Percentiles rank a stretch among this genome's conserved stretches.
Conservation (phyloP, 2,797 vertebrate species). For the Champsocephalus esox region DNA sequence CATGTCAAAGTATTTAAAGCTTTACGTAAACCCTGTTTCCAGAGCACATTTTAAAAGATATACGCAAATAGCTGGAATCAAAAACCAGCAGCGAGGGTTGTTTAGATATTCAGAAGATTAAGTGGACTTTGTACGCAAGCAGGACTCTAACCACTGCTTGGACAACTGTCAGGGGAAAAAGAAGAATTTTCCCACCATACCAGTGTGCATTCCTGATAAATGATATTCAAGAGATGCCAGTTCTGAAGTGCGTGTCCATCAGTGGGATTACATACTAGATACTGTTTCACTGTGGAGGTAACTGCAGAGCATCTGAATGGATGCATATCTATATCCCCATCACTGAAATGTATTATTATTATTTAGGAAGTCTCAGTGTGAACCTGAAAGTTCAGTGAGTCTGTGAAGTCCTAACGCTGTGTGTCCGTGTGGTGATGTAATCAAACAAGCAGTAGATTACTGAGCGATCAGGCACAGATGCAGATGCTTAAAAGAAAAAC, state of each 20-base stretch:
- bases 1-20: background rate
- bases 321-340: background rate
- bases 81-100: background rate
- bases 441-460: background rate
- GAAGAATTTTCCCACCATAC: conserved; percentile 78
- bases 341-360: background rate
- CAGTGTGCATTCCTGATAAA: conserved; percentile 50
- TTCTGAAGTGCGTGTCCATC: conserved; percentile 28
- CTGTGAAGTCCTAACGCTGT: background rate
- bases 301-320: background rate
- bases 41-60: conserved; percentile 13
- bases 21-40: background rate
- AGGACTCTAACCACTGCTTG: conserved; percentile 36
- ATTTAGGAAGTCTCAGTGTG: background rate
- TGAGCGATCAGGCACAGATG: background rate
- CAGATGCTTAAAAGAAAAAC: background rate
- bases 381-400: background rate
- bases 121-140: conserved; percentile 49
- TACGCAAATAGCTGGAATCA: background rate
- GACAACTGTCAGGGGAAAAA: conserved; percentile 52
- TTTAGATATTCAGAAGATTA: conserved; percentile 29
- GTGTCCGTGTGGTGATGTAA: conserved; percentile 15
- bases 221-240: conserved; percentile 41
- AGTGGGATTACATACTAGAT: conserved; percentile 12
- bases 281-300: background rate